Conservation (phyloP, 2,113 vertebrate genomes). For the Aspidoscelis tigris region DNA sequence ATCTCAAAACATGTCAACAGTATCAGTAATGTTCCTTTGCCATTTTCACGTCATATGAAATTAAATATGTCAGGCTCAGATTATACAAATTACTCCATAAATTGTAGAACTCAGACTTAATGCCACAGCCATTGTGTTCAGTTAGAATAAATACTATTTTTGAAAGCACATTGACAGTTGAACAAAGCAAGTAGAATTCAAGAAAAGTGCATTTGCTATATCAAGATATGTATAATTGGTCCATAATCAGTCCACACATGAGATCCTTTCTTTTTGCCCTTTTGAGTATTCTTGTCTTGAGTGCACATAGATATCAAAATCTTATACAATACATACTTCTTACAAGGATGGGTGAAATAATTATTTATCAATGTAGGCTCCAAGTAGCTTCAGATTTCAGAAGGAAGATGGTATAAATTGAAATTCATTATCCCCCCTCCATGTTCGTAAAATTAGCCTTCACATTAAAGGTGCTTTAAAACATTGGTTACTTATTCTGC, state of each 20-base stretch:
- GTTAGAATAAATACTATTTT: slow-evolving; percentile 48
- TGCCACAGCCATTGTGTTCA: slow-evolving; percentile 64
- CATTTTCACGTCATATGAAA: not conserved
- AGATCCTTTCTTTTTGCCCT: not conserved
- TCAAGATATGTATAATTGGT: slow-evolving; percentile 20
- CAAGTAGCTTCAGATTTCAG: not conserved
- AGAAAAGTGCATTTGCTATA: not conserved
- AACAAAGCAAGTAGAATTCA: not conserved
- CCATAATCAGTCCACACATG: not conserved
- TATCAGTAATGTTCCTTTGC: not conserved
- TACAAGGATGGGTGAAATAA: not conserved
- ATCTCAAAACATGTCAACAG: not conserved
- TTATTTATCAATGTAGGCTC: not conserved
- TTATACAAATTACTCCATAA: slow-evolving; percentile 39
- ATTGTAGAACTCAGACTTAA: slow-evolving; percentile 53
- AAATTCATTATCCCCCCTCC: not conserved
- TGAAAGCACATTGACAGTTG: slow-evolving; percentile 46
- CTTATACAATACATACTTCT: not conserved
- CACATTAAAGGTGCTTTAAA: not conserved
- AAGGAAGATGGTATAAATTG: not conserved
- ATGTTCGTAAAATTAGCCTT: not conserved
- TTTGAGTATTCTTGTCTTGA: not conserved
- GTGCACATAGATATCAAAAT: not conserved
- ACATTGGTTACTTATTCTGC: too few relatives aligned
- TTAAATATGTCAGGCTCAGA: not conserved